Evolutionary conservation across 2,797 vertebrate genomes (phyloP).

Genomic region (Molothrus aeneus): DNA sequence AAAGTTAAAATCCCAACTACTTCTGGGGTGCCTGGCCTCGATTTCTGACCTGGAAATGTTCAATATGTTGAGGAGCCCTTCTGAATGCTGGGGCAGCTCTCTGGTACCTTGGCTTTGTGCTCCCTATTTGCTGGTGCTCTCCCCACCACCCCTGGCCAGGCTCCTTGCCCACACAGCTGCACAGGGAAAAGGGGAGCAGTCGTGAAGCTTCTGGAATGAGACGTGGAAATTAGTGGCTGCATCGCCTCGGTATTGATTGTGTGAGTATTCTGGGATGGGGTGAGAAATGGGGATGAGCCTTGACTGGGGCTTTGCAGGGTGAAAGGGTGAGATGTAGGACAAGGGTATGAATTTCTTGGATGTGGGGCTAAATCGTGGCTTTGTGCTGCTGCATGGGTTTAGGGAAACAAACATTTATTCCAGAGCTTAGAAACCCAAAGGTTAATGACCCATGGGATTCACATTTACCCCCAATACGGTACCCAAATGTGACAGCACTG

Average conservation of each 20-base stretch:
- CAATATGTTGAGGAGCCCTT: background rate
- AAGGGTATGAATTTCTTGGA: background rate
- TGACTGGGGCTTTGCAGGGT: fast-evolving
- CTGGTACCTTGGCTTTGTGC: background rate
- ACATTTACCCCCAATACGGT: background rate
- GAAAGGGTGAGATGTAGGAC: background rate
- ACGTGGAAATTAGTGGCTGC: background rate
- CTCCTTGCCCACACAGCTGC: background rate
- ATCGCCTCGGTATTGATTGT: fast-evolving
- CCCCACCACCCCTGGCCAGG: background rate
- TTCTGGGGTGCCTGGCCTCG: background rate
- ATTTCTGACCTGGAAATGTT: background rate
- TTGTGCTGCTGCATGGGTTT: fast-evolving
- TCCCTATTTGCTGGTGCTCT: background rate
- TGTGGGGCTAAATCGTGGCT: background rate
- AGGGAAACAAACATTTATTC: background rate
- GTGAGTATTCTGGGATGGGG: background rate
- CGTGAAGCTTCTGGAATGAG: background rate
- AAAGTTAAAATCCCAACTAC: background rate
- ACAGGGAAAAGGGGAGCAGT: background rate
- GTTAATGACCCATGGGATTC: background rate
- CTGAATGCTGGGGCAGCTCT: fast-evolving
- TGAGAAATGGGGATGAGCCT: background rate
- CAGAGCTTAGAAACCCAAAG: background rate
- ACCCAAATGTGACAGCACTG: fast-evolving